Percentiles rank a stretch among this genome's conserved stretches.
These are phyloP conservation scores for Penaeus vannamei DNA, from an alignment of 1,140 invertebrate species.

Conservation along the genomic window DNA sequence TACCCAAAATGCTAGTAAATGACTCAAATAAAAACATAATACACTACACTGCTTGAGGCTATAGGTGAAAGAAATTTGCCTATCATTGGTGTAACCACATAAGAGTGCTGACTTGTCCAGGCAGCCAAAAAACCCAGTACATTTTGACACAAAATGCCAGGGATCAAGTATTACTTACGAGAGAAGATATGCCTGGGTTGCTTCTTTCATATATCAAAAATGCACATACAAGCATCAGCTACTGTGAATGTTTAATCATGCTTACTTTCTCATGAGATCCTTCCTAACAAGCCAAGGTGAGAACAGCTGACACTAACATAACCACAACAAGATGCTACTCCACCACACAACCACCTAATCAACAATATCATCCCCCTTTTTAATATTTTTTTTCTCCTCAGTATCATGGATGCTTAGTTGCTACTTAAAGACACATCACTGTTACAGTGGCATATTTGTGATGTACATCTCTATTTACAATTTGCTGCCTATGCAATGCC, in stretches of 20 bases:
- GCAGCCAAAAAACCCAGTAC: not conserved
- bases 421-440: conserved; percentile 34
- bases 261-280: conserved; percentile 35
- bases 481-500: conserved; percentile 62
- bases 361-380: conserved; percentile 21
- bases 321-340: not conserved
- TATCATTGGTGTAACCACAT: too few species aligned
- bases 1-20: conserved; percentile 13
- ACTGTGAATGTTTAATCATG: not conserved
- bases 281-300: conserved; percentile 32
- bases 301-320: conserved; percentile 29
- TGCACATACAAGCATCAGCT: too few species aligned
- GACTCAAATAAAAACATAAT: conserved; percentile 28
- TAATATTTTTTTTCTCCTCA: not conserved
- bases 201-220: too few species aligned
- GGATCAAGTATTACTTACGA: too few species aligned
- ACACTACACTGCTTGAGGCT: conserved; percentile 9
- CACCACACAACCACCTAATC: conserved; percentile 31
- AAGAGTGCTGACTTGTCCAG: too few species aligned
- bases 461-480: conserved; percentile 35
- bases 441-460: conserved; percentile 36
- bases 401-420: conserved; percentile 44
- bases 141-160: too few species aligned
- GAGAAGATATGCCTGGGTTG: too few species aligned
- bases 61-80: too few species aligned